Base-by-base conservation (phyloP, 2,888 invertebrate genomes). In the Molanna angustata region DNA sequence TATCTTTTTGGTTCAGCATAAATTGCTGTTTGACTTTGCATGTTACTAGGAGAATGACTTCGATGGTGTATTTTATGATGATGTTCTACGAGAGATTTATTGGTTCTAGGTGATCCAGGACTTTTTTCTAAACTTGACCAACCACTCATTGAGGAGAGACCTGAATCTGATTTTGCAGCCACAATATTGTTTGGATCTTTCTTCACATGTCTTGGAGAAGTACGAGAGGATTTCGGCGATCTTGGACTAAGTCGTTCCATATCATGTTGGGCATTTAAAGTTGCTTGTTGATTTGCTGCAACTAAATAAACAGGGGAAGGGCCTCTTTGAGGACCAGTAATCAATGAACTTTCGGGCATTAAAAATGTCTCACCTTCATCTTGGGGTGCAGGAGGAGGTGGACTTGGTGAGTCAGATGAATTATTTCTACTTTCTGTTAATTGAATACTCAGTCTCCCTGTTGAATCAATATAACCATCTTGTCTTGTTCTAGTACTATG, bases 101-200 rank as follows among this genome's bases (percentile, higher is more conserved):
- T 74, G 17, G 76, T 83, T 67, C 86, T 87, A 0, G 90, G 88
- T 0, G 88, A 90, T 19, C 87, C 86, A 2, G 90, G 90, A 22
- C 90, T 90, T 72, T 90, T 90, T 68, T 91, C 90, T 63, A 90
- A 72, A 65, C 88, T 89, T 9, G 89, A 89, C 83, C 90, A 88
- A 3, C 90, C 90, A 65, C 89, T 90, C 85, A 91, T 87, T 4
- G 91, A 91, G 0, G 90, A 90, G 45, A 92, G 71, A 0, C 91
- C 91, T 0, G 91, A 91, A 68, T 92, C 91, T 1, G 91, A 91
- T 68, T 90, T 91, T 1, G 88, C 85, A 3, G 86, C 80, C 2
- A 84, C 83, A 56, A 86, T 85, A 65, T 82, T 83, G 4, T 66
- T 63, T 20, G 77, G 79, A 59, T 78, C 78, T 61, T 83, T 79